Percentiles rank a stretch among this genome's conserved stretches.
Conservation (phyloP, 2,888 invertebrate species). For the Eulithis prunata region DNA sequence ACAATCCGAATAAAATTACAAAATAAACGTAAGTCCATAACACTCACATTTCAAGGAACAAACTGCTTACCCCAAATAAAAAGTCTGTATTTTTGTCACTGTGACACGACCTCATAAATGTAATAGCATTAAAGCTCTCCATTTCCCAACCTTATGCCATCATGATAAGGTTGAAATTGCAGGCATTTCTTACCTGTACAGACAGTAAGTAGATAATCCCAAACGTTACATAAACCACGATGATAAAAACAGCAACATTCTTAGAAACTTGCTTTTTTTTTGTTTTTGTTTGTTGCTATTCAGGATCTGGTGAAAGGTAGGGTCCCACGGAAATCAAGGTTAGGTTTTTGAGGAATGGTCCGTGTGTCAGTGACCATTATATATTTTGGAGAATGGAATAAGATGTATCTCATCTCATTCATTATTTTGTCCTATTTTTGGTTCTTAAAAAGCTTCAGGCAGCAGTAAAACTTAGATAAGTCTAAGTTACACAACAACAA, state of each 20-base stretch:
- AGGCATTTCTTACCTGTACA: constrained; percentile 36
- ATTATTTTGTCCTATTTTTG: too few species aligned
- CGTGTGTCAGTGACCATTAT: background rate
- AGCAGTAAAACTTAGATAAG: too few species aligned
- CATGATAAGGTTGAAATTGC: constrained; percentile 16
- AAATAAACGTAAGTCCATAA: constrained; percentile 19
- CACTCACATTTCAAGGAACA: constrained; percentile 22
- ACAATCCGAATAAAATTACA: constrained; percentile 11
- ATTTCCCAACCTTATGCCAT: constrained; percentile 17
- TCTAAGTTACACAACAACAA: too few species aligned
- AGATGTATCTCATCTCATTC: too few species aligned
- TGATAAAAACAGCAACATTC: constrained; percentile 56
- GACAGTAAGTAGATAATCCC: constrained; percentile 47
- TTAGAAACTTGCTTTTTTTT: constrained; percentile 52
- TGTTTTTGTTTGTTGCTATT: constrained; percentile 53
- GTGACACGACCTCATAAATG: constrained; percentile 43
- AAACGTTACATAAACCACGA: constrained; percentile 57
- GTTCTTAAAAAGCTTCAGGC: too few species aligned
- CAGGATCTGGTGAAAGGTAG: constrained; percentile 52
- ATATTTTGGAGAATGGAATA: too few species aligned
- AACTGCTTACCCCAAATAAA: constrained; percentile 34
- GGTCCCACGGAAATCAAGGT: constrained; percentile 58
- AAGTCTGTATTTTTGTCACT: constrained; percentile 41
- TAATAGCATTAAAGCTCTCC: constrained; percentile 20
- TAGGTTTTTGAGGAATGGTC: constrained; percentile 41